Conservation (phyloP, 2,797 vertebrate genomes). For the Loris lydekkerianus region DNA sequence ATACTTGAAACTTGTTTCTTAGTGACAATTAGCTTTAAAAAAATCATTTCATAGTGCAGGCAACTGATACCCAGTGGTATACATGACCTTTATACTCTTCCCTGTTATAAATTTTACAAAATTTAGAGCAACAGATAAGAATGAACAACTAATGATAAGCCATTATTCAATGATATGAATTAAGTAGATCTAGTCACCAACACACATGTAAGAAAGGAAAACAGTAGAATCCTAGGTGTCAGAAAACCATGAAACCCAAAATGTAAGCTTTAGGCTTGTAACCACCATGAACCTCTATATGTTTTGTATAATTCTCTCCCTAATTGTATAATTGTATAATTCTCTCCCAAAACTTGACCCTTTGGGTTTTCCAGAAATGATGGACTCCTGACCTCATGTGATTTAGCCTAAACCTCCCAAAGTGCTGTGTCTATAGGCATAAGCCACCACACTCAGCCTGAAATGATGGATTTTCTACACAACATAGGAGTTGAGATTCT, state of each 20-base stretch:
- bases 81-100: neutral
- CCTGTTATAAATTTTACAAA: neutral
- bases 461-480: neutral
- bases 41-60: neutral
- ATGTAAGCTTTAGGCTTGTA: neutral
- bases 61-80: neutral
- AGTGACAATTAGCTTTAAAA: neutral
- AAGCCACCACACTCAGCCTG: neutral
- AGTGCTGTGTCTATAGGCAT: neutral
- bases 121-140: neutral
- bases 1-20: neutral
- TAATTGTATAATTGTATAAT: neutral
- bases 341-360: neutral
- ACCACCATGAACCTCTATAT: neutral
- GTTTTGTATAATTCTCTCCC: neutral
- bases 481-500: neutral
- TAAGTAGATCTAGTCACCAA: neutral
- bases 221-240: neutral
- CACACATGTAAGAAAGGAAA: accelerated
- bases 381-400: neutral
- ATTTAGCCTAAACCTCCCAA: neutral
- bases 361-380: neutral
- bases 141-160: neutral
- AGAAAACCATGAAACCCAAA: neutral
- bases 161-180: neutral